Evolutionary conservation across 2,113 vertebrate species (phyloP).

Genomic region (Nothoprocta pentlandii): DNA sequence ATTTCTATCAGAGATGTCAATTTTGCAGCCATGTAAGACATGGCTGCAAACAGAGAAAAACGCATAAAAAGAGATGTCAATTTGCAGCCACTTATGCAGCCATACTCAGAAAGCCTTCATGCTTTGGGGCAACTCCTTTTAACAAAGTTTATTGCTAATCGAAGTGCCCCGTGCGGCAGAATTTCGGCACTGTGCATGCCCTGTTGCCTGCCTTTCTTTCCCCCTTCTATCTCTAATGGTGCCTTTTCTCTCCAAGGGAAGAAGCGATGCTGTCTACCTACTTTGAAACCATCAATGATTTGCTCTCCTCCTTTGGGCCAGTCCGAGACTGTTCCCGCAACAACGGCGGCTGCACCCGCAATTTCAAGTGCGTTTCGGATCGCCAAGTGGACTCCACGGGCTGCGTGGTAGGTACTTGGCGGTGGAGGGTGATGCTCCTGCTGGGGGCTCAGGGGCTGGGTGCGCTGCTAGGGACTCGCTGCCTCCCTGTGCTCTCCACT

Average conservation of each 20-base stretch:
- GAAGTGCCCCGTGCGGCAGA: not conserved
- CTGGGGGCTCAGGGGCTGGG: fast-evolving
- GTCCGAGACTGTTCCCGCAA: conserved; percentile 95
- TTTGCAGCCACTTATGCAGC: fast-evolving
- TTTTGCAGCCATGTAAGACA: not conserved
- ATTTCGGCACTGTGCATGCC: fast-evolving
- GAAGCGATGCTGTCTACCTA: conserved; percentile 97
- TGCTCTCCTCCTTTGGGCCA: conserved; percentile 94
- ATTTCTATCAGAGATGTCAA: not conserved
- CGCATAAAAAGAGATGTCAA: not conserved
- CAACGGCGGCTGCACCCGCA: conserved; percentile 96
- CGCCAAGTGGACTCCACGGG: conserved; percentile 93
- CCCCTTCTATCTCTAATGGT: conserved; percentile 54
- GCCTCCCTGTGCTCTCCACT: fast-evolving
- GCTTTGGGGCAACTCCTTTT: not conserved
- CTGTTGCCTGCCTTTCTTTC: not conserved
- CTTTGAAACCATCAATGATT: conserved; percentile 95
- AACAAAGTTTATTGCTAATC: fast-evolving
- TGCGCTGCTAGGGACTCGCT: not conserved
- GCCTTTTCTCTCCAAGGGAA: conserved; percentile 86
- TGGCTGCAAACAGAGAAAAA: too few species aligned
- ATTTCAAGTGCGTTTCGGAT: conserved; percentile 97
- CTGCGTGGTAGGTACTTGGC: conserved; percentile 89
- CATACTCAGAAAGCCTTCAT: not conserved
- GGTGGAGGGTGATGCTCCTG: not conserved